phyloP scores from a whole-genome alignment of 2,888 invertebrate genomes.

The Pterostichus madidus region DNA sequence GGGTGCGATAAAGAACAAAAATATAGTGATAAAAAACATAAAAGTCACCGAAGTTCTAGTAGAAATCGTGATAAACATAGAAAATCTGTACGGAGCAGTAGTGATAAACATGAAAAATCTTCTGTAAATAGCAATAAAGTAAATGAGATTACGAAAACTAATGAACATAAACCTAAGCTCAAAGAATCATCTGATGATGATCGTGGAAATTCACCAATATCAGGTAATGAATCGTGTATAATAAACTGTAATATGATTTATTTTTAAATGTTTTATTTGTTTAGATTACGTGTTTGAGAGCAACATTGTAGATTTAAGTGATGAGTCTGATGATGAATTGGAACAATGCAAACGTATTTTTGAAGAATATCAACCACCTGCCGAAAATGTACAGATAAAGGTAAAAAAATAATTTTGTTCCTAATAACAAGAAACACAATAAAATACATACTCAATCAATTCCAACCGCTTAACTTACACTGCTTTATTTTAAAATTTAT shows the following conservation, averaged over 20 bases:
- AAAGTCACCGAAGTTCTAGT: conserved; percentile 3
- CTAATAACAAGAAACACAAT: not conserved
- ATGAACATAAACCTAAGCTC: conserved; percentile 14
- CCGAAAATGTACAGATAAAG: conserved; percentile 66
- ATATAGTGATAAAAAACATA: conserved; percentile 17
- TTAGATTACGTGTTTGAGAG: not conserved
- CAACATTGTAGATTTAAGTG: conserved; percentile 22
- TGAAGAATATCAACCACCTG: conserved; percentile 65
- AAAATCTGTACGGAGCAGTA: conserved; percentile 26
- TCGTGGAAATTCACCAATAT: conserved; percentile 2
- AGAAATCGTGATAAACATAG: conserved; percentile 50
- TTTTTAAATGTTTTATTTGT: not conserved
- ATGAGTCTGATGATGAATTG: conserved; percentile 45
- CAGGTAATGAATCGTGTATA: conserved; percentile 12
- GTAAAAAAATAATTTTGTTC: conserved; percentile 62
- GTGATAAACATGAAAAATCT: conserved; percentile 33
- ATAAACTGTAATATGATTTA: not conserved
- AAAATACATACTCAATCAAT: not conserved
- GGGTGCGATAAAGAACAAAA: conserved; percentile 40
- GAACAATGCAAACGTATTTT: conserved; percentile 63
- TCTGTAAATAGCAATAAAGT: conserved; percentile 53
- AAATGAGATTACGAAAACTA: conserved; percentile 30
- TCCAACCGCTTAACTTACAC: not conserved
- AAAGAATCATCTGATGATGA: conserved; percentile 39
- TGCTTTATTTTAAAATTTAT: too few relatives aligned